Percentiles rank a stretch among this genome's conserved stretches.
These are phyloP conservation scores for Lonchura striata DNA, from an alignment of 2,113 vertebrate species.

Conservation along the genomic window DNA sequence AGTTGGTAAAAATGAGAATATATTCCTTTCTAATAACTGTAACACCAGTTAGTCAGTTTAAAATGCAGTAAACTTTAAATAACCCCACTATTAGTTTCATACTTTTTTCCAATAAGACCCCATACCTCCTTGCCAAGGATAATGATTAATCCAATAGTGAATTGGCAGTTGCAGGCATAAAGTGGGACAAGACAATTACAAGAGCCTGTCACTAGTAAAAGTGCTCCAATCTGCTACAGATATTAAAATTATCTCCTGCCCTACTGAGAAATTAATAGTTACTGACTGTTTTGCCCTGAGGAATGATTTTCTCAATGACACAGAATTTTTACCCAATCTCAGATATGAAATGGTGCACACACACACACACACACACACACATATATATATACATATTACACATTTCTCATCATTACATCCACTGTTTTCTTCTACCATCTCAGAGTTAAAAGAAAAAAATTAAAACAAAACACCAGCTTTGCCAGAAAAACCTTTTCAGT, in stretches of 20 bases:
- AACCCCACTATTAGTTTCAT: background rate
- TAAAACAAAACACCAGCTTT: fast-evolving
- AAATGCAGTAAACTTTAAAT: background rate
- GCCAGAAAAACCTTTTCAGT: background rate
- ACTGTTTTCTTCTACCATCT: background rate
- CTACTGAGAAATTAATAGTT: background rate
- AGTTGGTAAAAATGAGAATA: background rate
- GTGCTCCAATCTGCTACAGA: background rate
- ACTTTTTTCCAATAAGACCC: background rate
- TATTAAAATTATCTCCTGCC: background rate
- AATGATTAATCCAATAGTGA: background rate
- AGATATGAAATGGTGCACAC: background rate
- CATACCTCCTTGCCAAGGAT: background rate
- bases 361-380: background rate
- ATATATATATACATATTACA: background rate
- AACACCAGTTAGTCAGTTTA: background rate
- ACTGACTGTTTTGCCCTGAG: background rate
- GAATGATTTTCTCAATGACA: background rate
- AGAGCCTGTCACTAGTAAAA: background rate
- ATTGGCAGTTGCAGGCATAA: background rate
- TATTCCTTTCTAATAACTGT: background rate
- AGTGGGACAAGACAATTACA: background rate
- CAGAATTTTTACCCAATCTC: background rate
- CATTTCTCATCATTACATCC: background rate
- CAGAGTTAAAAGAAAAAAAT: background rate